Conservation (phyloP, 2,888 invertebrate species). For the Frankliniella fusca region DNA sequence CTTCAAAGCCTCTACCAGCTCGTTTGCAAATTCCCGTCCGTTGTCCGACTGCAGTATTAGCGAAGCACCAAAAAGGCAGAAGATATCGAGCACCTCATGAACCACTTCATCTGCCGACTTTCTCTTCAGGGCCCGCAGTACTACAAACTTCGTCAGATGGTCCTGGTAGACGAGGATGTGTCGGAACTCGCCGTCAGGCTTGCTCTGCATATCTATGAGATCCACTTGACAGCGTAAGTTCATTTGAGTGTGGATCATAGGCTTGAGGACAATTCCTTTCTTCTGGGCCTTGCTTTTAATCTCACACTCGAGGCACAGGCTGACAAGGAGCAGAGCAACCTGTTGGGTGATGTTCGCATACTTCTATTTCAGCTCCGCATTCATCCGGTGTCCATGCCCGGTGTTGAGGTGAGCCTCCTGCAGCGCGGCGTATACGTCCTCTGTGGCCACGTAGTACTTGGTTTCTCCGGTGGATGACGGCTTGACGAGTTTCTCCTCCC, state of each 20-base stretch:
- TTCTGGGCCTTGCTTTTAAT: background rate
- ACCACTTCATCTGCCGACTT: slow-evolving; percentile 40
- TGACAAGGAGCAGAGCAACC: background rate
- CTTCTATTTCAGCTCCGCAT: background rate
- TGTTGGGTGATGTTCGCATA: background rate
- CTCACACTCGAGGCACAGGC: background rate
- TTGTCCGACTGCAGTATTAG: slow-evolving; percentile 43
- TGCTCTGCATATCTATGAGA: background rate
- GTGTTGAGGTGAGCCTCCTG: background rate
- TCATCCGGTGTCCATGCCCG: background rate
- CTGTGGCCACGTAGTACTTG: background rate
- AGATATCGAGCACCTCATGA: slow-evolving; percentile 40
- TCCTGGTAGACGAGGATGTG: slow-evolving; percentile 31
- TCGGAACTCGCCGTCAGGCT: background rate
- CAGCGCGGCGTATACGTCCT: background rate
- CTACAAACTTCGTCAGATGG: slow-evolving; percentile 30
- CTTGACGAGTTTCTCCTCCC: no score
- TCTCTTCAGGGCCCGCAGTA: background rate
- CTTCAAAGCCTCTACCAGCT: slow-evolving; percentile 39
- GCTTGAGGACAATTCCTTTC: slow-evolving; percentile 17
- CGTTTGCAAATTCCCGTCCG: slow-evolving; percentile 42
- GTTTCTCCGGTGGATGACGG: no score
- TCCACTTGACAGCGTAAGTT: slow-evolving; percentile 28
- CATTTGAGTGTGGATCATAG: slow-evolving; percentile 24
- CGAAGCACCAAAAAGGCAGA: slow-evolving; percentile 42